Base-by-base conservation (phyloP, 1,140 invertebrate species). In the Lucilia sericata region DNA sequence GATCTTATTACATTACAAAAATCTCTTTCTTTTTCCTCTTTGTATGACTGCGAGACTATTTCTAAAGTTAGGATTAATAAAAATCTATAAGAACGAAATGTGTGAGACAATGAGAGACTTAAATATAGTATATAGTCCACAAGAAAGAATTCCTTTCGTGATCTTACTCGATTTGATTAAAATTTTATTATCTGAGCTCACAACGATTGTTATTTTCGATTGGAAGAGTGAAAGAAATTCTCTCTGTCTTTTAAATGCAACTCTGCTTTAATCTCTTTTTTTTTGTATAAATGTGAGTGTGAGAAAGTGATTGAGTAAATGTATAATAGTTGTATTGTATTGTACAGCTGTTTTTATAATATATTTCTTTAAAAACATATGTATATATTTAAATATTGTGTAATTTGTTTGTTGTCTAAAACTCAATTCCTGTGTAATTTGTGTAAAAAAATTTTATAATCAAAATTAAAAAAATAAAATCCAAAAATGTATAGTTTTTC, bases 391-490 rank as follows among this genome's bases (percentile, higher is more conserved):
- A 60, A 60, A 60, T 60, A 5, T 60, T 60, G 55, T 60, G 55
- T 60, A 60, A 60, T 60, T 60, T 60, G 51, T 60, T 60, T 60
- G 55, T 60, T 60, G 55, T 60, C 55, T 60, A 60, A n/a, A 60
- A 60, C 55, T 60, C 55, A 60, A 60, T 60, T 60, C 55, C 55
- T 60, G 55, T 60, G 55, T 60, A 60, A 7, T 60, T 60, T 60
- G 55, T 42, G 5, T 42, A 60, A 55, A 55, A n/a, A 55, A 55
- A 0, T 60, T 60, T 60, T n/a, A 12, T 7, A 60, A 1, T 60
- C 25, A 30, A 60, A n/a, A 60, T 17, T 17, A n/a, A 60, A 17
- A 60, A 60, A 60, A 60, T 0, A 60, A n/a, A 60, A 60, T n/a
- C 4, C 13, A 17, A 60, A 60, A 4, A 60, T 60, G 7, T 7